Percentiles rank a stretch among this genome's conserved stretches.
Conservation (phyloP, 2,888 invertebrate species). For the Leucoptera coffeella region DNA sequence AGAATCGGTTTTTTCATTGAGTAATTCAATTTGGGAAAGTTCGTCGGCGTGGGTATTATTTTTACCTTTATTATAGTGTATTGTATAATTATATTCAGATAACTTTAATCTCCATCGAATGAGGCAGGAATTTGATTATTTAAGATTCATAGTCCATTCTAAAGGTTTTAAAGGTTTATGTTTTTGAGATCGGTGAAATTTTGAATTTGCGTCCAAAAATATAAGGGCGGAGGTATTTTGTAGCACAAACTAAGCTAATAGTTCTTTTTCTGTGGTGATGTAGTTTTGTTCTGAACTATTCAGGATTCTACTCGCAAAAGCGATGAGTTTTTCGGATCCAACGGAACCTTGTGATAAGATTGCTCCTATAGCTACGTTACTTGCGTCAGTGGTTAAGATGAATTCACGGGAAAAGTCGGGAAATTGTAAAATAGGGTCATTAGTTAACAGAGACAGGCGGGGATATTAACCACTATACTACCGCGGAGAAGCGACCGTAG, state of each 20-base stretch:
- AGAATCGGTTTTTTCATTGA: constrained; percentile 14
- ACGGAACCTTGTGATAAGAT: no score
- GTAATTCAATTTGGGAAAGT: constrained; percentile 10
- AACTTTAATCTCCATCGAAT: no score
- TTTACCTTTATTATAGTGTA: constrained; percentile 6
- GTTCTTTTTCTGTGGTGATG: constrained; percentile 13
- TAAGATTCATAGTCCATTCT: constrained; percentile 12
- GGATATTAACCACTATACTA: no score
- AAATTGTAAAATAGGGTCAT: constrained; percentile 14
- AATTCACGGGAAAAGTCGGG: constrained; percentile 15
- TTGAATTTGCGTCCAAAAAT: constrained; percentile 14
- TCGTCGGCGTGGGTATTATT: constrained; percentile 7
- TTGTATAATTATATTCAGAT: no score
- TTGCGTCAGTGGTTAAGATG: no score
- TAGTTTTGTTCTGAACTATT: constrained; percentile 8
- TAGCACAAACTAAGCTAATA: constrained; percentile 13
- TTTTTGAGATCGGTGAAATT: constrained; percentile 17
- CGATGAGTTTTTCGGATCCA: constrained; percentile 9
- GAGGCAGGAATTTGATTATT: no score
- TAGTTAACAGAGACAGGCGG: constrained; percentile 8
- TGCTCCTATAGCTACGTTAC: no score
- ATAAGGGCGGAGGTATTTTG: no score
- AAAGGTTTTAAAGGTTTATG: no score
- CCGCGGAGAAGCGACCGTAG: no score
- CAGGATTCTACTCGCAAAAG: no score